Conservation (phyloP, 2,888 invertebrate species). For the Caradrina kadenii region DNA sequence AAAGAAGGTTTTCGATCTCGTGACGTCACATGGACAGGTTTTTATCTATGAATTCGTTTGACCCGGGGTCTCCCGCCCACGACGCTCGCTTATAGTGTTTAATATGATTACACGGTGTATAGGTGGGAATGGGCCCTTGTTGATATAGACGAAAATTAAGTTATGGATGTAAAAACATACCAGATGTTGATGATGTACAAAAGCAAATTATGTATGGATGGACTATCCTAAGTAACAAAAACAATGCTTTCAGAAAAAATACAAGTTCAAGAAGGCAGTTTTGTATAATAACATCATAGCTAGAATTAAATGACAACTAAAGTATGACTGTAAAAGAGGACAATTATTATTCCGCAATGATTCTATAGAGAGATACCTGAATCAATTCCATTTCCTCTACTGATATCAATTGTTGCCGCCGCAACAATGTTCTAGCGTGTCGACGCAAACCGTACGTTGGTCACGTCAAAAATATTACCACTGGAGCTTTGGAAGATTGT, state of each 20-base stretch:
- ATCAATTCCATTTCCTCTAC: background rate
- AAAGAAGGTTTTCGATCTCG: constrained; percentile 55
- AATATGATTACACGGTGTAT: constrained; percentile 65
- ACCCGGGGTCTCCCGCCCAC: constrained; percentile 87
- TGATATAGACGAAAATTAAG: constrained; percentile 38
- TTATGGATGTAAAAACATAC: constrained; percentile 21
- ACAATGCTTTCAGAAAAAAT: background rate
- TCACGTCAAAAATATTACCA: too few species aligned
- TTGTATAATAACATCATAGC: too few species aligned
- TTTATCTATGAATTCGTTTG: constrained; percentile 87
- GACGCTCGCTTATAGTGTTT: constrained; percentile 68
- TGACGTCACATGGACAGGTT: constrained; percentile 81
- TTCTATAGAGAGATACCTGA: background rate
- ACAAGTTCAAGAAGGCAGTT: background rate
- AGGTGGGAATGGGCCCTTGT: constrained; percentile 58
- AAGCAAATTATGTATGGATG: background rate
- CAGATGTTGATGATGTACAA: constrained; percentile 6
- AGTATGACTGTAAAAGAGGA: background rate
- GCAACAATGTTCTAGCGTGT: too few species aligned
- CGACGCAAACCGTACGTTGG: too few species aligned
- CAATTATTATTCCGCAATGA: background rate
- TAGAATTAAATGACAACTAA: background rate
- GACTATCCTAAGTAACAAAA: background rate
- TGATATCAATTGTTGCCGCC: background rate
- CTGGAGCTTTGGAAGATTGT: too few species aligned